phyloP scores from a whole-genome alignment of 2,113 vertebrate species.

The Propithecus coquereli region DNA sequence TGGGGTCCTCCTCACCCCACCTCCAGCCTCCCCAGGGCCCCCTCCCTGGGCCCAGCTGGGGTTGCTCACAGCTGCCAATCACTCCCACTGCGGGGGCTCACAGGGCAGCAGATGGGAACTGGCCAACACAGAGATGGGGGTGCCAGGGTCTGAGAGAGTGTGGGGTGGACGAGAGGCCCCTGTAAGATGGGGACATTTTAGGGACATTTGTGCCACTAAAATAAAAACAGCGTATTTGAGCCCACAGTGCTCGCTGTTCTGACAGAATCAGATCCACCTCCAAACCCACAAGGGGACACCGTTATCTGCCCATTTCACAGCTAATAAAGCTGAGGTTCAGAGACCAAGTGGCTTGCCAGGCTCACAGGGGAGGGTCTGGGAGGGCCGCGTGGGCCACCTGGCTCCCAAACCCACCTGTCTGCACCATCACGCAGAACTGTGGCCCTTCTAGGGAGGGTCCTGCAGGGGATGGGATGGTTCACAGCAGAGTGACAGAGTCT shows the following conservation, averaged over 20 bases:
- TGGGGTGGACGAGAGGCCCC: neutral
- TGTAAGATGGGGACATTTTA: neutral
- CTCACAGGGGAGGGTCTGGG: fast-evolving
- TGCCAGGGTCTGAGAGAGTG: neutral
- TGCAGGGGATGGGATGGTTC: neutral
- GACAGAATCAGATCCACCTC: neutral
- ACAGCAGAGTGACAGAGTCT: neutral
- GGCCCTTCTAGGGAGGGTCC: neutral
- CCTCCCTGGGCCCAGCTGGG: neutral
- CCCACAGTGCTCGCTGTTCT: fast-evolving
- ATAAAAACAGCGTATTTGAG: neutral
- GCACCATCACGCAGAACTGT: neutral
- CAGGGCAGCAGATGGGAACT: neutral
- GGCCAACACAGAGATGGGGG: too few relatives aligned
- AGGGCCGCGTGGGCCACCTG: fast-evolving
- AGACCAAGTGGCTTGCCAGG: neutral
- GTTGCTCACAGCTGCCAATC: neutral
- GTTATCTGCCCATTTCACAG: neutral
- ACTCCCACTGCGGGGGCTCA: neutral
- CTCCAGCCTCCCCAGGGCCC: neutral
- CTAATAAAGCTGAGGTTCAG: neutral
- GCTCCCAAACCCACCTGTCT: neutral
- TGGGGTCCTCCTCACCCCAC: neutral
- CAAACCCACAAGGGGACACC: neutral
- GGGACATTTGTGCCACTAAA: fast-evolving